Conservation (phyloP, 2,797 vertebrate species). For the Ispidina lecontei region DNA sequence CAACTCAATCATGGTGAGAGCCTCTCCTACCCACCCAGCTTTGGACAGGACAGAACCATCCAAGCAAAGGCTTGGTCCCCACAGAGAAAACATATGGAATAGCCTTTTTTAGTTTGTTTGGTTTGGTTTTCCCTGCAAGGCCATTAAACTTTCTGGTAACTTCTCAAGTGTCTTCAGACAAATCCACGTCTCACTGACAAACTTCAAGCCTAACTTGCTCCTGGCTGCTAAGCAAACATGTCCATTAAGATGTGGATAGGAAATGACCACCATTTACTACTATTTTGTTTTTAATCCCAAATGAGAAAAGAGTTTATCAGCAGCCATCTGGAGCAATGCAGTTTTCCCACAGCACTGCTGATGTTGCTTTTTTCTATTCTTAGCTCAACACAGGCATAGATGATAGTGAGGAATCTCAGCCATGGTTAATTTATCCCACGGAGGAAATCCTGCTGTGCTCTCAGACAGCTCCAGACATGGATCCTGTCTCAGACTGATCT, state of each 20-base stretch:
- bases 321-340: conserved; percentile 56
- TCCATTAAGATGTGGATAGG: not conserved
- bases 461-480: conserved; percentile 59
- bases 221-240: not conserved
- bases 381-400: conserved; percentile 44
- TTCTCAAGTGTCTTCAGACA: not conserved
- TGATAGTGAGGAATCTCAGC: conserved; percentile 26
- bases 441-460: conserved; percentile 64
- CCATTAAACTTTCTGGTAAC: not conserved
- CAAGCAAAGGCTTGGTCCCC: not conserved
- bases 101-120: not conserved
- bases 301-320: conserved; percentile 30
- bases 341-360: conserved; percentile 70
- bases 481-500: conserved; percentile 48
- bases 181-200: not conserved
- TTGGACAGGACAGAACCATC: not conserved
- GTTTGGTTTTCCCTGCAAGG: not conserved
- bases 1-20: not conserved
- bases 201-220: not conserved
- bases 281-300: conserved; percentile 29
- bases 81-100: not conserved
- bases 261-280: not conserved
- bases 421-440: conserved; percentile 49
- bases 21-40: not conserved
- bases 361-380: conserved; percentile 70